Base-by-base conservation (phyloP, 2,113 vertebrate species). In the Callocephalon fimbriatum region DNA sequence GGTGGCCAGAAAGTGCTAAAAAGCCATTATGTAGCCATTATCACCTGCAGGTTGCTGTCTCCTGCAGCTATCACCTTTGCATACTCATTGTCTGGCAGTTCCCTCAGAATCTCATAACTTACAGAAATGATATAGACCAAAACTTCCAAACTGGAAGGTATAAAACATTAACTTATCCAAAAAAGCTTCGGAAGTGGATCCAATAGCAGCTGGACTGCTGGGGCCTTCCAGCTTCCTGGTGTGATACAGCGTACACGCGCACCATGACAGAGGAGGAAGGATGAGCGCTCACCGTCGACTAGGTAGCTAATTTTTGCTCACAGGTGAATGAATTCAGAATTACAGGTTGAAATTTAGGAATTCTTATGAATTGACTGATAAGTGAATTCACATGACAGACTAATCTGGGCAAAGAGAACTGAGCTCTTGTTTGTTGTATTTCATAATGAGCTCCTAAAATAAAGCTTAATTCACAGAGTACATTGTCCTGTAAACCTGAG, bases 371-470 rank as follows among this genome's bases (percentile, higher is more conserved):
- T 1, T 47, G 26, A 66, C 6, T 16, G 16, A 19, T 25, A 78
- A 86, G 62, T 56, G 22, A 77, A 93, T 61, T 59, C 23, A 54
- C 1, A 0, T 37, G 21, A 65, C n/a, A 83, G 18, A 74, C 37
- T 38, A 67, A 31, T n/a, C 37, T 35, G 45, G 18, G 45, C 37
- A 84, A 67, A 56, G 37, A 25, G 6, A 87, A 80, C 1, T 62
- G n/a, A 94, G n/a, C 13, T 10, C 26, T 32, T 75, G 15, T 51
- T 89, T 70, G 19, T 3, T 47, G 1, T 32, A n/a, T 79, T 82
- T 89, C 71, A 58, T 63, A 83, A 79, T 31, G 15, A 79, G 47
- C 21, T 91, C 61, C 79, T 62, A 59, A 91, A 80, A 73, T 44
- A 73, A 63, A 35, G 7, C 25, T 66, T 88, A 91, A 82, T 73